Evolutionary conservation across 2,113 vertebrate genomes (phyloP).

Genomic region (Antennarius striatus): DNA sequence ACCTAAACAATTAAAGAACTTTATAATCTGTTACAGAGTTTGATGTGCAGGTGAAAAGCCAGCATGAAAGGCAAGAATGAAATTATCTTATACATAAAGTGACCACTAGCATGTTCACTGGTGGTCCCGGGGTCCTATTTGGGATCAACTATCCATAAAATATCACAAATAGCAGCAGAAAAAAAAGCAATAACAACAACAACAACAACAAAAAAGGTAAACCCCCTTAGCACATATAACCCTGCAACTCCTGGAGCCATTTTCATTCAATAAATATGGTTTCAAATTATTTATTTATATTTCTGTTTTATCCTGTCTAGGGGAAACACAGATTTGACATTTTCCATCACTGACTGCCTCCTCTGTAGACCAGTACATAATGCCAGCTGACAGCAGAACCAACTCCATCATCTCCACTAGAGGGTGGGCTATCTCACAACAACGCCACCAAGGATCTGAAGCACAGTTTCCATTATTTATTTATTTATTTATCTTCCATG

Average conservation of each 20-base stretch:
- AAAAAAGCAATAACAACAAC: too few species aligned
- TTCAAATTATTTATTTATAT: background rate
- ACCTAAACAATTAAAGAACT: too few species aligned
- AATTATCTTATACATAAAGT: too few species aligned
- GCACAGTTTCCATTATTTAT: slow-evolving; percentile 57
- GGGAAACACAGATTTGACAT: slow-evolving; percentile 5
- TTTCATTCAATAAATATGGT: background rate
- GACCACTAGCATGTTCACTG: too few species aligned
- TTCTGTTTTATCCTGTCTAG: background rate
- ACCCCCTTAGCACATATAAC: background rate
- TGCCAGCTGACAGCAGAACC: slow-evolving; percentile 53
- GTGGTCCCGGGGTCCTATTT: too few species aligned
- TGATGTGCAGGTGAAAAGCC: too few species aligned
- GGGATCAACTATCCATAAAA: too few species aligned
- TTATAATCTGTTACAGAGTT: too few species aligned
- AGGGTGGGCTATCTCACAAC: slow-evolving; percentile 80
- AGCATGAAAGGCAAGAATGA: too few species aligned
- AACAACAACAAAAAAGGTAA: too few species aligned
- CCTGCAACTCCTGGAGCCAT: background rate
- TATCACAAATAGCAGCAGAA: too few species aligned
- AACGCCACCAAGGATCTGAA: slow-evolving; percentile 61
- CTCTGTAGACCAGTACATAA: slow-evolving; percentile 30
- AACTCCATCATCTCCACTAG: slow-evolving; percentile 77
- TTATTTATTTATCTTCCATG: slow-evolving; percentile 48
- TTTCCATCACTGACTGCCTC: slow-evolving; percentile 30